Evolutionary conservation across 2,888 invertebrate genomes (phyloP), one percentile per base, ranked within the genome.

Genomic region (Drosophila histrio): DNA sequence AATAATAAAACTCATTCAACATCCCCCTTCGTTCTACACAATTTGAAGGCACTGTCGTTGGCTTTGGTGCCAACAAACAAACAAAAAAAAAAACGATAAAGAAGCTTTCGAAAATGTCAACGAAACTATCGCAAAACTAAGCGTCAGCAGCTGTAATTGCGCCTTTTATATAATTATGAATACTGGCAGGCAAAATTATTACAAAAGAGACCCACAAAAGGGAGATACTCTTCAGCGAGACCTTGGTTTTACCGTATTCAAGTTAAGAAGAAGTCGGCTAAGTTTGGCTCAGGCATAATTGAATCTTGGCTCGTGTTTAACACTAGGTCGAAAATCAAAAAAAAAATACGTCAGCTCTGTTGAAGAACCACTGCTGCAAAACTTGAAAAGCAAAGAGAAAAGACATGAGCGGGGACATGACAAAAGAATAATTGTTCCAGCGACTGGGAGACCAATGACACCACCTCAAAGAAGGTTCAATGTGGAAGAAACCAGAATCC

Each of bases 1-100:
- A 83, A 86, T 86, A 86, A 77, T 83, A 83, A 77, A 77, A 79
- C 56, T 73, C 47, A 7, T 15, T 30, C 15, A 36, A 22, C 67
- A 3, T 17, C 26, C 15, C 36, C 22, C 13, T 44, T 22, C 19
- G 13, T 50, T 46, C 41, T 24, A 32, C 39, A 28, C 39, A 66
- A 53, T 53, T 58, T 69, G 47, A 62, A 44, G 61, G 19, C 46
- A 21, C 49, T 49, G 43, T 19, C 60, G 47, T 39, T 70, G 58
- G 66, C 54, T 61, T 64, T 61, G 66, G 69, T 64, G 64, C 68
- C 65, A 64, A 57, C n/a, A n/a, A n/a, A n/a, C n/a, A 21, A 30
- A 59, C 17, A 22, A 17, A 22, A 9, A 54, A 9, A n/a, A 41
- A 7, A 9, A 15, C 1, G 4, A n/a, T n/a, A n/a, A 11, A 44